These are phyloP conservation scores for Origma solitaria DNA, from an alignment of 2,113 vertebrate genomes.

Conservation along the genomic window DNA sequence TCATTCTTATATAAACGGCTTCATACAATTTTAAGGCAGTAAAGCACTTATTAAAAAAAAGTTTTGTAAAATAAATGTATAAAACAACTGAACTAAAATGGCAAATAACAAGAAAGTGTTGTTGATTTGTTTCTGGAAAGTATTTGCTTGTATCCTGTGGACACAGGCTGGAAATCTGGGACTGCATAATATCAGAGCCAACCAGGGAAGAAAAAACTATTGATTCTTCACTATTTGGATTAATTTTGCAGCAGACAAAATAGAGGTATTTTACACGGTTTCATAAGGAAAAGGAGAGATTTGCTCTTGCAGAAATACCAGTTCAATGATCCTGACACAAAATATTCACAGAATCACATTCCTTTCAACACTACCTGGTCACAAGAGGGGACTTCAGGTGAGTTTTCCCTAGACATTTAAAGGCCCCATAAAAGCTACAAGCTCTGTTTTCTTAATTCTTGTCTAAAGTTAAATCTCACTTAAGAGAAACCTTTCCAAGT, in stretches of 20 bases:
- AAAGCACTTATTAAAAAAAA: background rate
- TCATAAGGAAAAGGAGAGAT: background rate
- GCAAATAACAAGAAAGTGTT: background rate
- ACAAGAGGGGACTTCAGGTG: background rate
- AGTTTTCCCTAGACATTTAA: background rate
- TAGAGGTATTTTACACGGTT: background rate
- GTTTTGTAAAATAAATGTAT: background rate
- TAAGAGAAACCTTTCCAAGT: background rate
- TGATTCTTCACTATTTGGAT: background rate
- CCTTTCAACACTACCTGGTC: background rate
- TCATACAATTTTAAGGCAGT: background rate
- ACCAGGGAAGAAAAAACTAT: background rate
- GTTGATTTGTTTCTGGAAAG: background rate
- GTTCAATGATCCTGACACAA: background rate
- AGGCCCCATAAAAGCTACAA: background rate
- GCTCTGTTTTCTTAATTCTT: background rate
- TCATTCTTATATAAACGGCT: background rate
- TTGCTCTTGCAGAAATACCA: background rate
- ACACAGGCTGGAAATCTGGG: background rate
- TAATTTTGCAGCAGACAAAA: background rate
- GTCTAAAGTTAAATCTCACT: background rate
- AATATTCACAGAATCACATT: background rate
- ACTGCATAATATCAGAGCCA: background rate
- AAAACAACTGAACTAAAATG: background rate
- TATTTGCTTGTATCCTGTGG: background rate